Conservation (phyloP, 2,888 invertebrate species). For the Drosophila lacicola region DNA sequence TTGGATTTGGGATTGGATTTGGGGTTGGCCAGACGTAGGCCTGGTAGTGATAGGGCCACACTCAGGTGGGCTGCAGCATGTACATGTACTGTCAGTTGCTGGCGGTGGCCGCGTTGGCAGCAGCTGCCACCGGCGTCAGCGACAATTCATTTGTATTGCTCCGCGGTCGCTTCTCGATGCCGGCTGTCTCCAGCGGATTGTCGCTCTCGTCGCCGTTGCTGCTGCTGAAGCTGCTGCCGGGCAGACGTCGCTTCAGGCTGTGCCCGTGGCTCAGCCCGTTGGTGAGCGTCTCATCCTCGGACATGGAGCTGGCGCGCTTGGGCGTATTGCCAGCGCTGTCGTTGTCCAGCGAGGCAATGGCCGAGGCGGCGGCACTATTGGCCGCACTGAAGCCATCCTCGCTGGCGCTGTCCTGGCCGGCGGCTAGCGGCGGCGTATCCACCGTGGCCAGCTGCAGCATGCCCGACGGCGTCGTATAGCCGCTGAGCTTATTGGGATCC, state of each 20-base stretch:
- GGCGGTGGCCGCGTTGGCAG: slow-evolving; percentile 33
- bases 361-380: slow-evolving; percentile 79
- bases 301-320: slow-evolving; percentile 78
- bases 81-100: slow-evolving; percentile 83
- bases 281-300: slow-evolving; percentile 77
- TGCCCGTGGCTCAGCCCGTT: slow-evolving; percentile 57
- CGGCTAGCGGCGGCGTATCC: slow-evolving; percentile 54
- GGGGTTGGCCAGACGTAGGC: slow-evolving; percentile 39
- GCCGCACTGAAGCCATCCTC: slow-evolving; percentile 83
- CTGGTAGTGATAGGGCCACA: slow-evolving; percentile 42
- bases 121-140: background rate
- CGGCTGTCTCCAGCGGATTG: slow-evolving; percentile 58
- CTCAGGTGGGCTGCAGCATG: slow-evolving; percentile 79
- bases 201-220: slow-evolving; percentile 82
- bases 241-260: slow-evolving; percentile 77
- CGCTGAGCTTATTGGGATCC: slow-evolving; percentile 91
- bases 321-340: slow-evolving; percentile 83
- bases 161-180: slow-evolving; percentile 60
- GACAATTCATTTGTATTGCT: slow-evolving; percentile 42
- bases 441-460: slow-evolving; percentile 65
- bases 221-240: slow-evolving; percentile 78
- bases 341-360: slow-evolving; percentile 81
- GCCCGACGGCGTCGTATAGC: slow-evolving; percentile 83
- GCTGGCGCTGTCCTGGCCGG: slow-evolving; percentile 83
- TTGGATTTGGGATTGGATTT: background rate